Evolutionary conservation across 2,888 invertebrate genomes (phyloP).

Genomic region (Drosophila suboccidentalis): DNA sequence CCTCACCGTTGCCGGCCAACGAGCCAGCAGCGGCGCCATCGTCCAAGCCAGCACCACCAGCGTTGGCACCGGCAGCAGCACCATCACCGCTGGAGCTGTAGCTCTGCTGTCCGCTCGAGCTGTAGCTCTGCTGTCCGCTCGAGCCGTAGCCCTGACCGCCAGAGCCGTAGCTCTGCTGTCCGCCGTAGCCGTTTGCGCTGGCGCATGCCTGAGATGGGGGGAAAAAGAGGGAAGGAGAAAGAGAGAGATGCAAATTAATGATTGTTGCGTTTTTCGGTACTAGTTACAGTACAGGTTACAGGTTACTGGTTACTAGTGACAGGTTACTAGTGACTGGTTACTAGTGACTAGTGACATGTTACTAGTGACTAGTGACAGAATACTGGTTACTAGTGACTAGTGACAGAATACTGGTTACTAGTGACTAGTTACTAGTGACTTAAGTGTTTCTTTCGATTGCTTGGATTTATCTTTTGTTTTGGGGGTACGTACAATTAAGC

Average conservation of each 20-base stretch:
- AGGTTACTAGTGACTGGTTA: neutral
- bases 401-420: too few relatives aligned
- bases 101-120: slow-evolving; percentile 45
- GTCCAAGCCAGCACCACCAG: slow-evolving; percentile 25
- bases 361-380: too few relatives aligned
- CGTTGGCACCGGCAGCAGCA: slow-evolving; percentile 56
- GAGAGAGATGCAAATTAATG: slow-evolving; percentile 1
- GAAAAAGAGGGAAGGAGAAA: neutral
- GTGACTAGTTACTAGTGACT: neutral
- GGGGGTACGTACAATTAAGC: slow-evolving; percentile 82
- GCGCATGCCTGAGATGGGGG: slow-evolving; percentile 60
- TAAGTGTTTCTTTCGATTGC: too few relatives aligned
- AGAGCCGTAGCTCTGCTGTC: slow-evolving; percentile 55
- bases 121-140: slow-evolving; percentile 54
- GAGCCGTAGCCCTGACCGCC: slow-evolving; percentile 57
- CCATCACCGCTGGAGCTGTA: slow-evolving; percentile 49
- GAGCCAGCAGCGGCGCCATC: slow-evolving; percentile 43
- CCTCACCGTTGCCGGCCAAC: slow-evolving; percentile 49
- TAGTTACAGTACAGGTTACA: too few relatives aligned
- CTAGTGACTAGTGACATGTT: neutral
- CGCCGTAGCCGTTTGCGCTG: slow-evolving; percentile 65
- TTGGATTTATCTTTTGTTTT: neutral
- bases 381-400: too few relatives aligned
- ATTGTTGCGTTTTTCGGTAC: neutral
- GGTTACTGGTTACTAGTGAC: neutral